A percentile compares a stretch with the other conserved stretches of the same genome.
Evolutionary conservation across 2,888 invertebrate genomes (phyloP).

Genomic region (Rotaria macrura): DNA sequence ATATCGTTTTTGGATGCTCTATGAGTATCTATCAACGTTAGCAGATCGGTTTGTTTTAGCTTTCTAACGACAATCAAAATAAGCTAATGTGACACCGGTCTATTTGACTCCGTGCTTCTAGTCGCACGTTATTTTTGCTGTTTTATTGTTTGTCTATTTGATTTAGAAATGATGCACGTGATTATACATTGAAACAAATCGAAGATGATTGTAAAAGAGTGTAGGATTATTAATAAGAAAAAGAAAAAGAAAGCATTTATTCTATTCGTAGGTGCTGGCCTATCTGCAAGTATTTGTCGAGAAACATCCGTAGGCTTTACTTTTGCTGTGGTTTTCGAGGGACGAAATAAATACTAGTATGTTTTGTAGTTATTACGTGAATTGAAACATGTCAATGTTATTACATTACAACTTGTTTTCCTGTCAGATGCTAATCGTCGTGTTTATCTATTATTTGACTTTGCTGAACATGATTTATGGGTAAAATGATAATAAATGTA

Average conservation of each 20-base stretch:
- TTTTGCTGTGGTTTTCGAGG: background rate
- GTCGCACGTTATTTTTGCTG: background rate
- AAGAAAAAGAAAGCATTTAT: background rate
- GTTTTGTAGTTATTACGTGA: slow-evolving; percentile 71
- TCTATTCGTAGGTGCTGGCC: slow-evolving; percentile 59
- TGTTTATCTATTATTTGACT: slow-evolving; percentile 92
- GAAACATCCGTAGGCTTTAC: slow-evolving; percentile 71
- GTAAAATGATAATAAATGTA: slow-evolving; percentile 46
- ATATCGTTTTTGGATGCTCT: too few species aligned
- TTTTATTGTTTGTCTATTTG: background rate
- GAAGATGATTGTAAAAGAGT: slow-evolving; percentile 60
- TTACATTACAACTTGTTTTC: slow-evolving; percentile 86
- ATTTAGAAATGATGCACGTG: slow-evolving; percentile 61
- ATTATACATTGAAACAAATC: slow-evolving; percentile 94
- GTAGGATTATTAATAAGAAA: background rate
- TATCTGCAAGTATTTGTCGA: slow-evolving; percentile 96
- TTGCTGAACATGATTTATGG: slow-evolving; percentile 98
- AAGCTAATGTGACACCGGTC: background rate
- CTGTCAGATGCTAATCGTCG: slow-evolving; percentile 87
- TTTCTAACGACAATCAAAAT: background rate
- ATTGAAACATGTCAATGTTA: slow-evolving; percentile 89
- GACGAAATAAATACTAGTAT: background rate
- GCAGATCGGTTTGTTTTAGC: too few species aligned
- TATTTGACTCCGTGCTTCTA: background rate
- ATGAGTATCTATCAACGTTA: too few species aligned